These are phyloP conservation scores for Sebastes reedi DNA, from an alignment of 2,797 vertebrate genomes.

Conservation along the genomic window DNA sequence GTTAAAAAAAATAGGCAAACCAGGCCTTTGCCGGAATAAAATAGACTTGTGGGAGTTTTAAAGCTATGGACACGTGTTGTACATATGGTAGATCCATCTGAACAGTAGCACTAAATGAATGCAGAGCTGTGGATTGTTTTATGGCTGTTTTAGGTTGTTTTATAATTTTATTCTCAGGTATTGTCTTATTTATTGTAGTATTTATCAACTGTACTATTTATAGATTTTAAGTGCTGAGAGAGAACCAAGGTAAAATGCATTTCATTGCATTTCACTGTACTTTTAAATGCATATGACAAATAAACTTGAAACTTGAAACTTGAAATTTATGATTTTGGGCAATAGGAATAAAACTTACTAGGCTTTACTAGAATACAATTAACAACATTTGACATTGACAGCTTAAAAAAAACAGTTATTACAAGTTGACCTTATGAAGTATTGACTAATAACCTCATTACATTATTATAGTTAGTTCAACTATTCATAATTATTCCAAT, in stretches of 20 bases:
- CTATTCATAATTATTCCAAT: constrained; percentile 9
- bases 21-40: background rate
- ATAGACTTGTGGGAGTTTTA: background rate
- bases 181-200: no score
- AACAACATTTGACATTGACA: background rate
- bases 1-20: no score
- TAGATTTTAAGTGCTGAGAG: no score
- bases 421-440: background rate
- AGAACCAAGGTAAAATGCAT: no score
- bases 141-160: no score
- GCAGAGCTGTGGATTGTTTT: no score
- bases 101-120: background rate
- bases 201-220: no score
- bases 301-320: no score
- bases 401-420: background rate
- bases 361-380: background rate
- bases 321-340: background rate
- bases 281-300: no score
- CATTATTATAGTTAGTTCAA: background rate
- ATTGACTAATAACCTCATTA: background rate
- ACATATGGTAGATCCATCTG: background rate
- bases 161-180: no score
- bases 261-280: no score
- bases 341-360: background rate
- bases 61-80: no score